Percentiles rank a stretch among this genome's conserved stretches.
Evolutionary conservation across 2,888 invertebrate species (phyloP).

Genomic region (Ctena decussata): DNA sequence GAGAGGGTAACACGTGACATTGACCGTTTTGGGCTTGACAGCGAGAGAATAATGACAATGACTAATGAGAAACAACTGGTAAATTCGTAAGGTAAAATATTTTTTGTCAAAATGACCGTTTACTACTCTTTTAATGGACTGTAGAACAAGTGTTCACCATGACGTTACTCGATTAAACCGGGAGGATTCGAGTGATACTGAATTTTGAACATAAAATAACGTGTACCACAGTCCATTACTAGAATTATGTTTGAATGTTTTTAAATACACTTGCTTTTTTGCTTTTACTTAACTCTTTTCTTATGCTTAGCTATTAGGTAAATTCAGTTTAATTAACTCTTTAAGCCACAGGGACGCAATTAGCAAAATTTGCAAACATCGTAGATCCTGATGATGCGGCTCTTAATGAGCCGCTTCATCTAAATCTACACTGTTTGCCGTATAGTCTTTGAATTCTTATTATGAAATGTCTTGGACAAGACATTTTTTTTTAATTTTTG

Average conservation of each 20-base stretch:
- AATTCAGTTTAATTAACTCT: no score
- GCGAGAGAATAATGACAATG: neutral
- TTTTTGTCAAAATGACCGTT: neutral
- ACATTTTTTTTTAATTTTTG: no score
- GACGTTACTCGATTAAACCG: constrained; percentile 28
- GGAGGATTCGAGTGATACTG: constrained; percentile 16
- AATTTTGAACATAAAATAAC: neutral
- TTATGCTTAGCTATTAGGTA: no score
- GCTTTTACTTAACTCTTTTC: neutral
- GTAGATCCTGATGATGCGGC: no score
- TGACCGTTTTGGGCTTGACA: neutral
- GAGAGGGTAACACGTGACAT: constrained; percentile 1
- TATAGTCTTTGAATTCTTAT: no score
- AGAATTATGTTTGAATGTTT: neutral
- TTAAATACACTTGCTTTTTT: neutral
- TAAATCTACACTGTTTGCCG: no score
- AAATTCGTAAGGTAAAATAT: neutral
- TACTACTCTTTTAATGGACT: neutral
- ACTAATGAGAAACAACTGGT: neutral
- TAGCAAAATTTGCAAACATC: no score
- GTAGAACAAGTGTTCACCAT: neutral
- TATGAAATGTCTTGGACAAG: no score
- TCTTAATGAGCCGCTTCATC: no score
- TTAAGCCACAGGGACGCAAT: no score
- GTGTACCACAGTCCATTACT: neutral